Evolutionary conservation across 1,140 invertebrate species (phyloP).

Genomic region (Amyelois transitella): DNA sequence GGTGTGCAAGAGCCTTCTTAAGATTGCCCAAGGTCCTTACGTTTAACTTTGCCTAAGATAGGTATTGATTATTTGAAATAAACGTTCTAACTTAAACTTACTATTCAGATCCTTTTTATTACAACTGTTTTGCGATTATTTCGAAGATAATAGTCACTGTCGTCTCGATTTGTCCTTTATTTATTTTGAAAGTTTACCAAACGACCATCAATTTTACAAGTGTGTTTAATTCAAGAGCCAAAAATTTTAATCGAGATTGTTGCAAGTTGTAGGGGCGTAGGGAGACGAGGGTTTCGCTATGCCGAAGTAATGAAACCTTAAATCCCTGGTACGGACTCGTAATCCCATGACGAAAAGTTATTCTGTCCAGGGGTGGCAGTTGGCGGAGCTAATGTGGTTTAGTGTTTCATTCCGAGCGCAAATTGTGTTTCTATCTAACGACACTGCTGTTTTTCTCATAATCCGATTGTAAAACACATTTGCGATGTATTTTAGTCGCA

Average conservation of each 20-base stretch:
- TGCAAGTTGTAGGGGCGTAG: constrained; percentile 25
- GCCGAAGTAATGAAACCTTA: constrained; percentile 70
- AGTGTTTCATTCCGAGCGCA: constrained; percentile 58
- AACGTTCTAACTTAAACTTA: no score
- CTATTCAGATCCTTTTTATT: no score
- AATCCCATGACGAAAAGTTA: constrained; percentile 69
- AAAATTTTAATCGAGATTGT: neutral
- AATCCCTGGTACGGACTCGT: constrained; percentile 71
- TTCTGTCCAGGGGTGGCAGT: constrained; percentile 57
- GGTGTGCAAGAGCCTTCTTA: no score
- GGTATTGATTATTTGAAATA: no score
- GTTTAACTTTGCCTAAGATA: no score
- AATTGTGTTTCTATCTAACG: constrained; percentile 59
- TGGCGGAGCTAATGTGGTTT: constrained; percentile 68
- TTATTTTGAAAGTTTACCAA: no score
- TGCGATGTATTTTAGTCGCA: neutral
- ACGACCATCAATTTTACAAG: no score
- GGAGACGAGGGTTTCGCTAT: constrained; percentile 26
- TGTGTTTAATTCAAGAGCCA: no score
- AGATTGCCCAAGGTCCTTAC: no score
- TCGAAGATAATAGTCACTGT: no score
- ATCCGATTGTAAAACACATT: constrained; percentile 20
- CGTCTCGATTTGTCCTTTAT: no score
- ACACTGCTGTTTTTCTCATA: constrained; percentile 40
- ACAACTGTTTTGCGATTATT: no score